A percentile compares a stretch with the other conserved stretches of the same genome.
phyloP scores from a whole-genome alignment of 1,140 invertebrate species.

The Lutraria rhynchaena region DNA sequence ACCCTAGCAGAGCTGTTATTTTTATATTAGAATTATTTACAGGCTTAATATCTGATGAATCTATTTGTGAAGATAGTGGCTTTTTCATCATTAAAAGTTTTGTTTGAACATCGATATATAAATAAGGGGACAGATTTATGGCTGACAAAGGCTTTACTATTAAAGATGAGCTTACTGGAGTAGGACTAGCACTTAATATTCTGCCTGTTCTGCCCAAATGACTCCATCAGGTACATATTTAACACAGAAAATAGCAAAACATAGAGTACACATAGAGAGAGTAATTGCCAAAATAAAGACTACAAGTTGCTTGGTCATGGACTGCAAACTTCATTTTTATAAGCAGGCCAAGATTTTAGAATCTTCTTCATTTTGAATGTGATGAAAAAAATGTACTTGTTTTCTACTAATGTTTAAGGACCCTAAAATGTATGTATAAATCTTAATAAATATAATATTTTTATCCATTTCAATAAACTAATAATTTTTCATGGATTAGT shows the following conservation, averaged over 20 bases:
- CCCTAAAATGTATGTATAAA: too few species aligned
- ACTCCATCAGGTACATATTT: constrained; percentile 22
- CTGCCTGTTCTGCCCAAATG: constrained; percentile 55
- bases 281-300: constrained; percentile 62
- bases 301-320: too few species aligned
- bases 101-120: constrained; percentile 26
- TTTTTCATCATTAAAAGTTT: constrained; percentile 31
- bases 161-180: constrained; percentile 45
- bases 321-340: too few species aligned
- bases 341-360: too few species aligned
- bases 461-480: too few species aligned
- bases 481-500: too few species aligned
- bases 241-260: constrained; percentile 61
- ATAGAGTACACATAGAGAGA: constrained; percentile 63
- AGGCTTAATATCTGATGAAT: constrained; percentile 55
- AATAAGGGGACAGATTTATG: constrained; percentile 61
- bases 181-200: constrained; percentile 60
- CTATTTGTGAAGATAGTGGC: constrained; percentile 49
- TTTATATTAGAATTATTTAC: constrained; percentile 59
- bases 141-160: constrained; percentile 67
- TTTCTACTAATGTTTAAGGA: too few species aligned
- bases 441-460: too few species aligned
- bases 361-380: too few species aligned
- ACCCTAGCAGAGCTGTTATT: constrained; percentile 54
- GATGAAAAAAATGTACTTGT: too few species aligned